Evolutionary conservation across 2,797 vertebrate species (phyloP), one percentile per base, ranked within the genome.

Genomic region (Mus spretus): DNA sequence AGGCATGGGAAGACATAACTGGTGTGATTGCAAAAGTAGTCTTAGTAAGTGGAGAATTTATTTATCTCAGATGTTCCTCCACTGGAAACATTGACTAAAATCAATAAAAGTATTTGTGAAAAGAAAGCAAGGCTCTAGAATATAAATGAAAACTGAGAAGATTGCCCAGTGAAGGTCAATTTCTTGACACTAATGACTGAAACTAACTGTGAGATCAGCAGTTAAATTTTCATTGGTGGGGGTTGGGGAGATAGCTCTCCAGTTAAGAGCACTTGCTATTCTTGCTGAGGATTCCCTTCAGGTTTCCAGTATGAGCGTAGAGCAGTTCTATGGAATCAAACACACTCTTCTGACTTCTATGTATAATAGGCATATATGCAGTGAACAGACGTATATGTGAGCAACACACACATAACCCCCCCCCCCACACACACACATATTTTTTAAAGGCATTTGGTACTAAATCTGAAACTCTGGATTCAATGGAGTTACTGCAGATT

Each of bases 161-260:
- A 19, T 44, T 81, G n/a, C n/a, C 88, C 50, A 86, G 3, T 59
- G 47, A 96, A 89, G 53, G 53, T 65, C 65, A 74, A 28, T 84
- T 88, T 96, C 47, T 94, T 79, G 79, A 40, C 40, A 94, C 11
- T 83, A 65, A 93, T 34, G 34, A 20, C n/a, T 94, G 31, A 95
- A 84, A 88, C 59, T 91, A 70, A 53, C 31, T 75, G 57, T 82
- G 40, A 26, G 55, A 37, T 57, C 87, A 93, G 26, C 2, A 85
- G 74, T 70, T 88, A 86, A 95, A 80, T 80, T 1, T 59, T 22
- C 19, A 72, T 3, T 77, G 53, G 11, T 89, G 28, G 47, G 55
- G 63, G 20, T 3, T 70, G 44, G 19, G 63, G 44, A 53, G 12
- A 86, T 26, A 13, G 44, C 31, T n/a, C 2, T 9, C 31, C 12